Evolutionary conservation across 35 echinoderm and acorn worm genomes (phyloP).

Genomic region (Apostichopus parvimensis): DNA sequence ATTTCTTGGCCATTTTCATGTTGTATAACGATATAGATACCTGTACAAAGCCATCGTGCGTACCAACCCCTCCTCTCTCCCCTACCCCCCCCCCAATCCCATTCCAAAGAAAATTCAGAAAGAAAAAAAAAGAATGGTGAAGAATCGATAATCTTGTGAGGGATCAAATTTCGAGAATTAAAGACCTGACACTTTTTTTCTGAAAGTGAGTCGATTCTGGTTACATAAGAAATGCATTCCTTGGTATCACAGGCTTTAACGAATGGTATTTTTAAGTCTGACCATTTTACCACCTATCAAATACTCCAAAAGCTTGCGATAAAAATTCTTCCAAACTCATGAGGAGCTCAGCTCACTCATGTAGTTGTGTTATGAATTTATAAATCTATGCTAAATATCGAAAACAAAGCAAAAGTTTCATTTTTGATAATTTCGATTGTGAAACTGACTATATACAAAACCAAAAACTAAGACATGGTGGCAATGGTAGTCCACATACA

Average conservation of each 20-base stretch:
- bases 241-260: too few species aligned
- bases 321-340: neutral
- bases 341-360: neutral
- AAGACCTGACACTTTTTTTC: too few species aligned
- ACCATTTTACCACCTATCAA: neutral
- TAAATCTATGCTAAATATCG: neutral
- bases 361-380: neutral
- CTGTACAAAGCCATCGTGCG: neutral
- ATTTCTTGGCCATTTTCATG: neutral
- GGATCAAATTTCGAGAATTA: too few species aligned
- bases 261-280: neutral
- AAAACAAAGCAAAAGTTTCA: neutral
- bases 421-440: neutral
- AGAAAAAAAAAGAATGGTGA: neutral
- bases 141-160: neutral
- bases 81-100: neutral
- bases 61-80: neutral
- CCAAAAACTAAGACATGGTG: neutral
- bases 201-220: too few species aligned
- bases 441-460: constrained; percentile 11
- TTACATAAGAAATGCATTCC: too few species aligned
- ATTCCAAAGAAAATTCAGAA: neutral
- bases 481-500: too few species aligned
- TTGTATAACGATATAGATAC: neutral
- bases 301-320: neutral